Evolutionary conservation across 1,140 invertebrate species (phyloP), one percentile per base, ranked within the genome.

Genomic region (Charaxes varanes): DNA sequence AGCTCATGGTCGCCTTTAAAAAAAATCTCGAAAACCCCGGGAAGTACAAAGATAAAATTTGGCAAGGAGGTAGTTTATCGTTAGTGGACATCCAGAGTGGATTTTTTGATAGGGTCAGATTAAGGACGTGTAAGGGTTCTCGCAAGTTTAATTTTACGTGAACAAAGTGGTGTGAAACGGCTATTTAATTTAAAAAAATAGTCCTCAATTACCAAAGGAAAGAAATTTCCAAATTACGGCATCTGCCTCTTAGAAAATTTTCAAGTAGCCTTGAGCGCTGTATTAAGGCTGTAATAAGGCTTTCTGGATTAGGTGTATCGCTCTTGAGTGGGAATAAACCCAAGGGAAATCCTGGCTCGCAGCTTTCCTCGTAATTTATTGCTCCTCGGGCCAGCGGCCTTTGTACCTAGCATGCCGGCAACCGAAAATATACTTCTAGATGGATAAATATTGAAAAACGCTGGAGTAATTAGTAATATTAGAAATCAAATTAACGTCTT

Each of bases 261-360:
- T 79, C 76, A 83, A 83, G 73, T 77, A 78, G 73, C 72, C 72
- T 69, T 73, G 72, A 78, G 65, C 66, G 52, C 63, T 63, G 70
- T 74, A 73, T 80, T 79, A 77, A 74, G 73, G 72, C 67, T 67
- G 80, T 83, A 83, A 83, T 83, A 83, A 77, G 76, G 74, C 76
- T 78, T 78, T 74, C 72, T 72, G 76, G 79, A 83, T 83, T 83
- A 83, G 72, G 76, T 66, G 69, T 60, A 69, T 70, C 64, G 74
- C 73, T 71, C 73, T 79, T 80, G 72, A 83, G 76, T 80, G 78
- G 67, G 78, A 80, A 78, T 83, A 83, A 80, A 65, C 76, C 67
- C 79, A 62, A 52, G 79, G 76, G 74, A 80, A 80, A 83, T 83
- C 76, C 79, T 71, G 65, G 66, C 65, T 67, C 71, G 71, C 68